Conservation (phyloP, 1,140 invertebrate genomes). For the Lepidurus arcticus region DNA sequence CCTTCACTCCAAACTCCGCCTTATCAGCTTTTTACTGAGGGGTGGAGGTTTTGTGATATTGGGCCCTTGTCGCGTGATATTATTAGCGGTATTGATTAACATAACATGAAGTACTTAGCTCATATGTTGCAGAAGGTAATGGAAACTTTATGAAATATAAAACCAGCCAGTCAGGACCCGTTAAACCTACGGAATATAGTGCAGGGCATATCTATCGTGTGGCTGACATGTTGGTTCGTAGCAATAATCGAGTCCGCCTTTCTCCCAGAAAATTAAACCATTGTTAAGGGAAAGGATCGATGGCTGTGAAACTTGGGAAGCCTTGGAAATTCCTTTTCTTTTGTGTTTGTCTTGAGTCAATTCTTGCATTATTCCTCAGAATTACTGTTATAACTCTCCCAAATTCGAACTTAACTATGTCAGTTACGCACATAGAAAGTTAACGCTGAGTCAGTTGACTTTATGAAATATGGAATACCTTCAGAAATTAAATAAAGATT, state of each 20-base stretch:
- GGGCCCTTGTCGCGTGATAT: slow-evolving; percentile 3
- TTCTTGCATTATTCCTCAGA: too few species aligned
- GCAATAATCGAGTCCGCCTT: not conserved
- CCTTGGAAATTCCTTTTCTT: not conserved
- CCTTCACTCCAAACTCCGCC: not conserved
- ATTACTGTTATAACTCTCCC: too few species aligned
- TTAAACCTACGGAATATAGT: not conserved
- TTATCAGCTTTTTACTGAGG: not conserved
- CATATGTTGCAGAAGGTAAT: not conserved
- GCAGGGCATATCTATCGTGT: not conserved
- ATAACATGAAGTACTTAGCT: not conserved
- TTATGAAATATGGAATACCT: too few species aligned
- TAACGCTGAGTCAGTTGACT: too few species aligned
- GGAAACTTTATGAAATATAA: not conserved
- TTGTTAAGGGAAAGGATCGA: slow-evolving; percentile 1
- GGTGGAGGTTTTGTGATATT: not conserved
- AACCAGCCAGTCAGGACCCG: slow-evolving; percentile 3
- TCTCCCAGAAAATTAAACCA: slow-evolving; percentile 8
- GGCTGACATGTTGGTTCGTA: not conserved
- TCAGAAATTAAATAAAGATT: too few species aligned
- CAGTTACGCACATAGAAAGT: too few species aligned
- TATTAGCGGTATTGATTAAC: not conserved
- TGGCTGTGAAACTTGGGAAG: not conserved
- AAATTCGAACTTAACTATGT: too few species aligned
- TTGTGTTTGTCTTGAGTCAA: too few species aligned